A percentile compares a stretch with the other conserved stretches of the same genome.
Conservation (phyloP, 2,113 vertebrate genomes). For the Mormoops blainvillei region DNA sequence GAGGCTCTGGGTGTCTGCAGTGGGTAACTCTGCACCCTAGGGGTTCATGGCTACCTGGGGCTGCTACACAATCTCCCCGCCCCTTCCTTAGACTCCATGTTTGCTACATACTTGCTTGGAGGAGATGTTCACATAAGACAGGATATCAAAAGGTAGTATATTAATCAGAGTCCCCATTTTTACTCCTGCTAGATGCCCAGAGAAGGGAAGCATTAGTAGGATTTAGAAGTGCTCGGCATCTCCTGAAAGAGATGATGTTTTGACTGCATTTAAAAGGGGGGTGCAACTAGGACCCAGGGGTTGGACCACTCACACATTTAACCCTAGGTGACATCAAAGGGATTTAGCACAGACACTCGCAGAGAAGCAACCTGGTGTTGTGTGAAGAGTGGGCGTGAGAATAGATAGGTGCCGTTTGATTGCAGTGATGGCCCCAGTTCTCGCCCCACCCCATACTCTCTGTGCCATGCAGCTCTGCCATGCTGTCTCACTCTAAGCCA, state of each 20-base stretch:
- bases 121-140: not conserved
- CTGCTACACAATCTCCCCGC: not conserved
- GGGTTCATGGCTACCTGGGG: not conserved
- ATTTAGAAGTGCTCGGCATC: not conserved
- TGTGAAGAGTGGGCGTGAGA: rapidly evolving
- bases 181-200: not conserved
- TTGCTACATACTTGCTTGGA: not conserved
- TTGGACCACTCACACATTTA: not conserved
- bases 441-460: not conserved
- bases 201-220: not conserved
- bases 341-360: not conserved
- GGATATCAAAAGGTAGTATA: not conserved
- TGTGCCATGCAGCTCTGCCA: not conserved
- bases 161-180: not conserved
- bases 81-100: not conserved
- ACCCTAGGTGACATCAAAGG: not conserved
- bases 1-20: not conserved
- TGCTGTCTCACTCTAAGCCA: not conserved
- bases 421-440: not conserved
- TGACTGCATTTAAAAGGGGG: not conserved
- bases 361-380: not conserved
- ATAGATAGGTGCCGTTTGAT: not conserved
- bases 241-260: not conserved
- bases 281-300: not conserved
- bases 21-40: not conserved